phyloP scores from a whole-genome alignment of 1,140 invertebrate genomes.

The Ladona fulva region DNA sequence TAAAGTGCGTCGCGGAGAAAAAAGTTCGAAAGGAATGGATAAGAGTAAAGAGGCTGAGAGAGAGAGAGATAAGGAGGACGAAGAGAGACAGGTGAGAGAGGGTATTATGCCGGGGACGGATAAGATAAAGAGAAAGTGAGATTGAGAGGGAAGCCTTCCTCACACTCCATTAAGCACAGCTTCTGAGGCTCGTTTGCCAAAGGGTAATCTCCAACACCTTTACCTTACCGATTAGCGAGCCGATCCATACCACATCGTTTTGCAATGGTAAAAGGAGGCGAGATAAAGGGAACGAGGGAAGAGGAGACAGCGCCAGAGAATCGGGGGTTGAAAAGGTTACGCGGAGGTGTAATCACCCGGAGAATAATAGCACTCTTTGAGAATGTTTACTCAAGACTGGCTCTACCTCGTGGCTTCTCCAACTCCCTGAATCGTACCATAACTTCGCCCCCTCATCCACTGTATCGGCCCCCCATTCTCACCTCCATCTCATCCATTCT shows the following conservation, averaged over 20 bases:
- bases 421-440: not conserved
- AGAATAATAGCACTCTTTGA: constrained; percentile 5
- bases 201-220: not conserved
- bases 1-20: too few species aligned
- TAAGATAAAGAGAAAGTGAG: not conserved
- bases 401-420: not conserved
- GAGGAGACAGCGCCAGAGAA: not conserved
- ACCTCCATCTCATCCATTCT: not conserved
- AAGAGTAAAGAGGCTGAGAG: not conserved
- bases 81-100: not conserved
- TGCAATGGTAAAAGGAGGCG: not conserved
- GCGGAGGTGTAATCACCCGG: not conserved
- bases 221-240: not conserved
- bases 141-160: not conserved
- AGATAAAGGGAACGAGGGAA: not conserved
- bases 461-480: not conserved
- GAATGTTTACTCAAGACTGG: not conserved
- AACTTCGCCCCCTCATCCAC: not conserved
- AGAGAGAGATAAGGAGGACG: not conserved
- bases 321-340: not conserved
- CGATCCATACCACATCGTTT: not conserved
- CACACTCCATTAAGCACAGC: constrained; percentile 2
- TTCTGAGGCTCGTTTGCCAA: not conserved
- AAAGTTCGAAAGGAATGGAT: not conserved
- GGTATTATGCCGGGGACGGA: not conserved